Percentiles rank a stretch among this genome's conserved stretches.
Evolutionary conservation across 2,797 vertebrate species (phyloP).

Genomic region (Eulemur rubriventer): DNA sequence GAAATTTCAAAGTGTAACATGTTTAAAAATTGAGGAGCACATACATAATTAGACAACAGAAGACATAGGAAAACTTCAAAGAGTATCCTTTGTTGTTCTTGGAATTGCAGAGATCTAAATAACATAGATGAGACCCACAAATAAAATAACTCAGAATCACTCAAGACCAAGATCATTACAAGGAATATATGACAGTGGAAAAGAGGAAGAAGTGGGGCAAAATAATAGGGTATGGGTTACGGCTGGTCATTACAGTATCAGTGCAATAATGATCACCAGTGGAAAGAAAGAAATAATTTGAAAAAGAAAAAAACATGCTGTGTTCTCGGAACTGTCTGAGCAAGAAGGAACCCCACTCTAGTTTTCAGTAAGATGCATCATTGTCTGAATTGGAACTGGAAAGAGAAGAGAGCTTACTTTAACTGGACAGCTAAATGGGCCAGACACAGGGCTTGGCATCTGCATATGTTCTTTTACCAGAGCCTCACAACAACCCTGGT

Average conservation of each 20-base stretch:
- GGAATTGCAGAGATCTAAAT: background rate
- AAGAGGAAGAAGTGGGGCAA: slow-evolving; percentile 23
- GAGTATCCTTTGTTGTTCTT: background rate
- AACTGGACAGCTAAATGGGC: background rate
- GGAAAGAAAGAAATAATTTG: slow-evolving; percentile 39
- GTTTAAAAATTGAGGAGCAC: background rate
- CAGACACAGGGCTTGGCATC: background rate
- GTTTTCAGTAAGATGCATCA: background rate
- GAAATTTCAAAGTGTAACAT: background rate
- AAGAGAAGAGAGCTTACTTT: background rate
- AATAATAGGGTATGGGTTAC: slow-evolving; percentile 39
- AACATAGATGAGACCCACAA: slow-evolving; percentile 12
- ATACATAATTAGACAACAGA: background rate
- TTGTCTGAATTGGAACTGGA: background rate
- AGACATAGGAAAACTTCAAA: background rate
- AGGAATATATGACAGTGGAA: slow-evolving; percentile 19
- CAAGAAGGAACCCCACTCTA: background rate
- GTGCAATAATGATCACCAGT: slow-evolving; percentile 22
- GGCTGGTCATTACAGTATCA: slow-evolving; percentile 10
- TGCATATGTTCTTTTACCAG: background rate
- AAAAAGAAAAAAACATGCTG: slow-evolving; percentile 25
- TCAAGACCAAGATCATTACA: slow-evolving; percentile 10
- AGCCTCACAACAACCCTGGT: too few species aligned
- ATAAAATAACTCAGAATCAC: slow-evolving; percentile 40
- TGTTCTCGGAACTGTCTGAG: background rate